Conservation (phyloP, 2,797 vertebrate species). For the Gallirallus australis region DNA sequence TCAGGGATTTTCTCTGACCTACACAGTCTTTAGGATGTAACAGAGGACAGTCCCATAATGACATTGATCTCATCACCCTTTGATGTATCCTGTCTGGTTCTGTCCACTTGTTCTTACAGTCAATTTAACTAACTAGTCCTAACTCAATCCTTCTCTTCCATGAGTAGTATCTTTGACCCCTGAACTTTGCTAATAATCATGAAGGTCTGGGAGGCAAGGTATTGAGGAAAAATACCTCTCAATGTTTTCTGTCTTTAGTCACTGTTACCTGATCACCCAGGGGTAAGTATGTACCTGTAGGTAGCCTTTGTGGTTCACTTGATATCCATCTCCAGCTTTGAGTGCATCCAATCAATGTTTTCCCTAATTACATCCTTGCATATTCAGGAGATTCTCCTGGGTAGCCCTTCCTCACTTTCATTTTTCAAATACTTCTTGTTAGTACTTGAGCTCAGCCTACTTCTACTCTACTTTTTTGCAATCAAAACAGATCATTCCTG, state of each 20-base stretch:
- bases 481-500: not conserved
- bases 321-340: not conserved
- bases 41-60: not conserved
- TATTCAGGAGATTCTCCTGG: not conserved
- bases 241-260: not conserved
- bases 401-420: not conserved
- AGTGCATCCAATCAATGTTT: not conserved
- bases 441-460: not conserved
- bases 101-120: not conserved
- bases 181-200: not conserved
- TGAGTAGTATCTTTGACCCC: not conserved
- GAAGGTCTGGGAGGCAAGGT: not conserved
- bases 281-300: not conserved
- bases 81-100: not conserved
- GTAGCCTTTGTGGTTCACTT: not conserved
- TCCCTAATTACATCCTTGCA: not conserved
- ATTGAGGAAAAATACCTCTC: not conserved
- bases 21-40: not conserved
- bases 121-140: not conserved
- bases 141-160: not conserved
- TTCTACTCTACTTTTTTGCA: not conserved
- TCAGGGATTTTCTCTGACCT: not conserved
- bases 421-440: not conserved
- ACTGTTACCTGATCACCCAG: not conserved
- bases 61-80: not conserved